Base-by-base conservation (phyloP, 2,888 invertebrate species). In the Drosophila prostipennis region DNA sequence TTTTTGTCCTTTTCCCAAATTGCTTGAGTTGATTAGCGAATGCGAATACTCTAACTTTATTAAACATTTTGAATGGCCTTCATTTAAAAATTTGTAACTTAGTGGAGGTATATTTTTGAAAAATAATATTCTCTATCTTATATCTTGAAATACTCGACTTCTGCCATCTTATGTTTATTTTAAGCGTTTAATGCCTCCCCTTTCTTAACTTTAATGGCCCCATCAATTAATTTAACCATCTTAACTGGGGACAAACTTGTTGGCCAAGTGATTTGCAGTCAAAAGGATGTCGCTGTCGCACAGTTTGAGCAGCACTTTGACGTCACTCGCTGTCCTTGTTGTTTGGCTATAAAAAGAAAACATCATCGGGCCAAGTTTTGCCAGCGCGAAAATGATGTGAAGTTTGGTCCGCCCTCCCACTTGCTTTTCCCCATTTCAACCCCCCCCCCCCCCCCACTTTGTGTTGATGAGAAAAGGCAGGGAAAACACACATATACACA, bases 321-420 rank as follows among this genome's bases (percentile, higher is more conserved):
- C 67, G 65, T 67, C 67, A 69, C 26, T 58, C 13, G 19, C 14
- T 13, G 40, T 51, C 40, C 57, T 60, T 52, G 53, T 29, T 36
- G 32, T 51, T 55, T 60, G 67, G 70, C 45, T 32, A 71, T 74
- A 72, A 72, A 72, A 70, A 52, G 64, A 54, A 73, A 79, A 72
- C 63, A 45, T 46, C 45, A 37, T 36, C 8, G 72, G 48, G 45
- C 46, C 55, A 59, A 73, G 67, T 68, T 64, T 75, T 49, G 42
- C 14, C 64, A 73, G 53, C 58, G 71, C 67, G 64, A 70, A 75
- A 71, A 69, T 79, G 26, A 45, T 16, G 45, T 16, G 49, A 57
- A 40, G 29, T 32, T 48, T 32, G 32, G 48, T 4, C n/a, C 19
- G 3, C n/a, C n/a, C 32, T 7, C 1, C 13, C 19, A n/a, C 3